Base-by-base conservation (phyloP, 2,888 invertebrate genomes). In the Drosophila hamatofila region DNA sequence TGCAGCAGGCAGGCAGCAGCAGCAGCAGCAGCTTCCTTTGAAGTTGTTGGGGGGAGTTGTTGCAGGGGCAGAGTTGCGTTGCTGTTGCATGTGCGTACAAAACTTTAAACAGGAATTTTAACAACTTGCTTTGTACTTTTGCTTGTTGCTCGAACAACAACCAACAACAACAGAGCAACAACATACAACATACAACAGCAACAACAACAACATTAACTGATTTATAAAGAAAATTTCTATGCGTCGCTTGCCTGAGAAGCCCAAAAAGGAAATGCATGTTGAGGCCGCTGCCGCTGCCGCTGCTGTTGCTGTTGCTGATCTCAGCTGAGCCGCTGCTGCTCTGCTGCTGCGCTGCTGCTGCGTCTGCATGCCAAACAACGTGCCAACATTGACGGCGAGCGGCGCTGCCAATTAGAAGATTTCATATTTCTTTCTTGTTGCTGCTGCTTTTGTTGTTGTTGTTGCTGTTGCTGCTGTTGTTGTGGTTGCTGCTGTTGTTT, bases 91-190 rank as follows among this genome's bases (percentile, higher is more conserved):
- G 90, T 89, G 85, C 89, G 85, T 89, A 85, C 89, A 86, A 89
- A 86, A 85, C 89, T 85, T 85, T 85, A 85, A 85, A 87, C 86
- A 88, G 86, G 86, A 87, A 87, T 87, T 87, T 87, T 87, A 87
- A 87, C 86, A 87, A 87, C 86, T 87, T 90, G 87, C 83, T 87
- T 88, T 85, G 87, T 85, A 87, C 81, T 87, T 81, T 80, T 78
- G 80, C 80, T 76, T 77, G 78, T 81, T 78, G 81, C 75, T 80
- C 72, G 66, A 76, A 66, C 75, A 69, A 74, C 73, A 73, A 51
- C 59, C 51, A 62, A 41, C 67, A 71, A 46, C 70, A 57, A 46
- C 61, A 35, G 49, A 68, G 60, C 83, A 72, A 64, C 63, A 74
- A 60, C 75, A 62, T 33, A 64, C 83, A 75, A 65, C 78, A 80